Evolutionary conservation across 2,797 vertebrate species (phyloP).

Genomic region (Amphiprion clarkii): DNA sequence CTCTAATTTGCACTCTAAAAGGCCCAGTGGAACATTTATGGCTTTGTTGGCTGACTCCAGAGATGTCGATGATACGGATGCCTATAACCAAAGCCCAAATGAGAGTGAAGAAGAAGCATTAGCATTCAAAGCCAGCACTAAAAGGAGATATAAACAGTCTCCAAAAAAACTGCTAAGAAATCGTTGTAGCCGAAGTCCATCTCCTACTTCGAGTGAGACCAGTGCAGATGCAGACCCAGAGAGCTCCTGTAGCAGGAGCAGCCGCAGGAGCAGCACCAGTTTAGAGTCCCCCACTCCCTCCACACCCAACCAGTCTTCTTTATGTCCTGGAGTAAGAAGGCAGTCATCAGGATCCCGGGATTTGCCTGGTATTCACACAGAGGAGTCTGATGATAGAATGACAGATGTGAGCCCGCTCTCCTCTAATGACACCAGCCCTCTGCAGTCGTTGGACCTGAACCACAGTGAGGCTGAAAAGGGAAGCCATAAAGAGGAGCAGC

Average conservation of each 20-base stretch:
- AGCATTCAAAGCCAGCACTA: constrained; percentile 64
- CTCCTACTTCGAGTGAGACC: constrained; percentile 41
- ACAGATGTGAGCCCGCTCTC: constrained; percentile 93
- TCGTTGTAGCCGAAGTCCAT: constrained; percentile 26
- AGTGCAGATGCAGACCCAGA: constrained; percentile 57
- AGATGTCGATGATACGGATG: constrained; percentile 76
- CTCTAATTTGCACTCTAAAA: constrained; percentile 59
- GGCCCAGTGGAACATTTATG: constrained; percentile 71
- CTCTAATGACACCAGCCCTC: constrained; percentile 89
- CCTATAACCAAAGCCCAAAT: constrained; percentile 74
- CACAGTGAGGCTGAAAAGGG: constrained; percentile 39
- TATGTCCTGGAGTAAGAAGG: constrained; percentile 30
- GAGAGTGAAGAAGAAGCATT: constrained; percentile 79
- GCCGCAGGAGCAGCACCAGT: constrained; percentile 21
- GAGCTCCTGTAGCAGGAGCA: constrained; percentile 38
- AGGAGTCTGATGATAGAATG: constrained; percentile 90
- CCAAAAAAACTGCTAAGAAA: constrained; percentile 44
- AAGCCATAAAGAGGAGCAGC: constrained; percentile 32
- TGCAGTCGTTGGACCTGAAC: constrained; percentile 86
- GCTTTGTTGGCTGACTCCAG: constrained; percentile 71
- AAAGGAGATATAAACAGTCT: constrained; percentile 34
- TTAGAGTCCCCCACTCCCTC: constrained; percentile 16
- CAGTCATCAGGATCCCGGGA: constrained; percentile 48
- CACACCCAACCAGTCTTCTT: constrained; percentile 25
- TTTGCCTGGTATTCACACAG: constrained; percentile 55